A percentile compares a stretch with the other conserved stretches of the same genome.
These are phyloP conservation scores for Zaprionus gabonicus DNA, from an alignment of 1,140 invertebrate genomes.

Conservation along the genomic window DNA sequence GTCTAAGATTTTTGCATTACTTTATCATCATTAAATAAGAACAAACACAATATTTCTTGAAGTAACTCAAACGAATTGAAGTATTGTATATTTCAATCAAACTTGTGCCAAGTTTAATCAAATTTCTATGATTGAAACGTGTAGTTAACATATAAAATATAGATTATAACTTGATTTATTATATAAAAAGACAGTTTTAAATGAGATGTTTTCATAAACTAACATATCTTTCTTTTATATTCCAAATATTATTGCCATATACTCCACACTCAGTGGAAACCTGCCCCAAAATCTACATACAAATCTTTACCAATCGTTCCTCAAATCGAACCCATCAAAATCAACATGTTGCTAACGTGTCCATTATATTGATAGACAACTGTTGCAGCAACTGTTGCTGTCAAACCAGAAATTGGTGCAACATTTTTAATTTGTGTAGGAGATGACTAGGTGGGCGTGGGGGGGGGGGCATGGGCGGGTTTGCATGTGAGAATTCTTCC, in stretches of 20 bases:
- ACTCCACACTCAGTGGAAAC: background rate
- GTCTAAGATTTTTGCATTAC: no score
- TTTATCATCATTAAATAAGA: no score
- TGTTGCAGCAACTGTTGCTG: background rate
- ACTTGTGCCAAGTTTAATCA: no score
- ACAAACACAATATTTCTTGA: no score
- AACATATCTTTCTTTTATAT: no score
- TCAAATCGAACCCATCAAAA: background rate
- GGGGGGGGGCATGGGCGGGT: background rate
- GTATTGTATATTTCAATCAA: no score
- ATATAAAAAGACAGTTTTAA: no score
- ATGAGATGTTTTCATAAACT: no score
- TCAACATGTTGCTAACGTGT: background rate
- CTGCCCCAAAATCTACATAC: background rate
- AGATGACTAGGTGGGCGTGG: constrained; percentile 4
- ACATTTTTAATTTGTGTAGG: constrained; percentile 59
- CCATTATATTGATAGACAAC: background rate
- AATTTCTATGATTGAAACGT: no score
- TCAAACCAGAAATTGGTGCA: constrained; percentile 38
- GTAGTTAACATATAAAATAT: no score
- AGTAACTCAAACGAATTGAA: no score
- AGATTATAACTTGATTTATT: no score
- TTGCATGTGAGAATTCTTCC: constrained; percentile 50
- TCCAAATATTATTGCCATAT: background rate
- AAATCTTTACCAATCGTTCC: background rate